phyloP scores from a whole-genome alignment of 2,113 vertebrate genomes.

The Phycodurus eques region DNA sequence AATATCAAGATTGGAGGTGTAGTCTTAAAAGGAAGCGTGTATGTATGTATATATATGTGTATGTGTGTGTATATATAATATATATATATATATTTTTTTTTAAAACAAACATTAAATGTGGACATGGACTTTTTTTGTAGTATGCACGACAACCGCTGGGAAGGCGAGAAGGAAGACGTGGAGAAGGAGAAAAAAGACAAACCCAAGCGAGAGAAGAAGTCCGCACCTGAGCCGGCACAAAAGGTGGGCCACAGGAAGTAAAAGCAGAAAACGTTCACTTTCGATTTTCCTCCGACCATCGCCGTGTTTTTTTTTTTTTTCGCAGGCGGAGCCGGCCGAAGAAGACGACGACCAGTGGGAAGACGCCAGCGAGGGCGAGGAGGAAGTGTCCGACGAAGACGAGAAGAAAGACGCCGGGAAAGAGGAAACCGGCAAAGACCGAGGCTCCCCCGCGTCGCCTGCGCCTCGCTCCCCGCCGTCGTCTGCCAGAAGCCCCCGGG shows the following conservation, averaged over 20 bases:
- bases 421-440: conserved; percentile 42
- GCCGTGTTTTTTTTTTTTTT: background rate
- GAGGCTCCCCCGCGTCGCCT: conserved; percentile 2
- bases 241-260: conserved; percentile 44
- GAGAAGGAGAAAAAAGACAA: conserved; percentile 46
- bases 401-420: conserved; percentile 52
- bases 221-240: conserved; percentile 30
- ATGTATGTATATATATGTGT: too few relatives aligned
- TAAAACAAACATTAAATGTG: background rate
- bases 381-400: conserved; percentile 57
- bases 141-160: conserved; percentile 93
- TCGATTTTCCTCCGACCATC: background rate
- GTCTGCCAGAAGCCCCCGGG: conserved; percentile 61
- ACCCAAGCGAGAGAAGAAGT: conserved; percentile 23
- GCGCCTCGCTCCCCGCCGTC: background rate
- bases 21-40: too few relatives aligned
- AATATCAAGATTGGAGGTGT: too few relatives aligned
- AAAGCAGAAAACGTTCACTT: background rate
- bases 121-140: conserved; percentile 52
- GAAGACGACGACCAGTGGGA: conserved; percentile 57
- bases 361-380: conserved; percentile 53
- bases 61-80: too few relatives aligned
- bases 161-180: conserved; percentile 62
- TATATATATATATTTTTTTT: too few relatives aligned
- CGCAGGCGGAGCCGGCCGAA: conserved; percentile 39